phyloP scores from a whole-genome alignment of 1,140 invertebrate species.

The Babylonia areolata region DNA sequence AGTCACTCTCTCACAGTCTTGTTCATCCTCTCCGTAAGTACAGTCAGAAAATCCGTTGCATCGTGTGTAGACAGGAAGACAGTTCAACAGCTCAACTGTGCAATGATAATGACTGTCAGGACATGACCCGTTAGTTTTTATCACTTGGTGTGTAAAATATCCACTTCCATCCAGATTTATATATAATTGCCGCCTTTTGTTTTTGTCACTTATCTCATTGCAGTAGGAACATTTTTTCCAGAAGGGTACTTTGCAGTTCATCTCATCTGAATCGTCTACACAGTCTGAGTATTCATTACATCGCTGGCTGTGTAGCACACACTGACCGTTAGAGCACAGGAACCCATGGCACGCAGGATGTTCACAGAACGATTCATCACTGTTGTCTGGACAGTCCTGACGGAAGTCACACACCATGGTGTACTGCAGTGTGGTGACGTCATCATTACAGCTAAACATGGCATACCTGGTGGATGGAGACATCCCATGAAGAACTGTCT shows the following conservation, averaged over 20 bases:
- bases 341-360: background rate
- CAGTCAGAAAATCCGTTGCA: slow-evolving; percentile 24
- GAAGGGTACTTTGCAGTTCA: too few relatives aligned
- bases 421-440: background rate
- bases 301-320: background rate
- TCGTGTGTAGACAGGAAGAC: background rate
- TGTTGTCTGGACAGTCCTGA: slow-evolving; percentile 6
- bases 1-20: background rate
- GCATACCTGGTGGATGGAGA: background rate
- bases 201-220: background rate
- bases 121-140: background rate
- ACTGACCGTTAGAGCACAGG: slow-evolving; percentile 10
- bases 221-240: background rate
- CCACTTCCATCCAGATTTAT: background rate
- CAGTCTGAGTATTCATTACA: slow-evolving; percentile 2
- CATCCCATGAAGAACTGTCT: background rate
- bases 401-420: slow-evolving; percentile 19
- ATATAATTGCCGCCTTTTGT: background rate
- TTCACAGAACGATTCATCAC: slow-evolving; percentile 2
- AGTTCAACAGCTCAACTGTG: background rate
- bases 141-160: background rate
- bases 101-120: slow-evolving; percentile 11
- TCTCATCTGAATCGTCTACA: slow-evolving; percentile 10
- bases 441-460: slow-evolving; percentile 16
- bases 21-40: background rate